Base-by-base conservation (phyloP, 53 echinoderm and acorn worm genomes). In the Henricia sp. region DNA sequence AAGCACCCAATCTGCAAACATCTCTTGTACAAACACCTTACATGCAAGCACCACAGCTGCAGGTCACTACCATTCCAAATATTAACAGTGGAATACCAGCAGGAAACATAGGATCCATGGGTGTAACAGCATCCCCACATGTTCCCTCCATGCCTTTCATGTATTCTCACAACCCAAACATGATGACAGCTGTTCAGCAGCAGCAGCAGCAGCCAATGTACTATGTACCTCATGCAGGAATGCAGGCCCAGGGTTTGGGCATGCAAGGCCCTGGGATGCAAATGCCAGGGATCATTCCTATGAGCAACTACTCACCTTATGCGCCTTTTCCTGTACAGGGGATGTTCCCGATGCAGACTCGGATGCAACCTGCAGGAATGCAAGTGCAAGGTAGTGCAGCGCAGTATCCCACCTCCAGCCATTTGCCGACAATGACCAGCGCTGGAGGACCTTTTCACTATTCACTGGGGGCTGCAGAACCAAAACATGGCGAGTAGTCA, bases 131-230 rank as follows among this genome's bases (percentile, higher is more conserved):
- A 57, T 39, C 57, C 40, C 57, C 76, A 55, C 65, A 64, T 80
- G 80, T 80, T 80, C 80, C 80, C 64, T 29, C 86, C 23, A 39
- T 92, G 76, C 88, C 92, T 52, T 92, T 78, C 85, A 85, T 92
- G 88, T 88, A 78, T 73, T 50, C 90, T 41, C 89, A 72, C 48
- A 84, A 85, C 74, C 88, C 87, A 85, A 85, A 84, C 80, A 82
- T 95, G 88, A 88, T 91, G 85, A 84, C 66, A 70, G 74, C 87
- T 75, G 85, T 73, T 38, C 41, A 64, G 70, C 64, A 90, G 76
- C n/a, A n/a, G n/a, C n/a, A n/a, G n/a, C 93, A 83, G 68, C 93
- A 89, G 67, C 95, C 92, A 52, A 92, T 95, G 90, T 95, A 86
- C 73, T 90, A 95, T 88, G 59, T 95, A 46, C 92, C 86, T 59